Percentiles rank a stretch among this genome's conserved stretches.
Evolutionary conservation across 2,888 invertebrate genomes (phyloP).

Genomic region (Ophion obscuratus): DNA sequence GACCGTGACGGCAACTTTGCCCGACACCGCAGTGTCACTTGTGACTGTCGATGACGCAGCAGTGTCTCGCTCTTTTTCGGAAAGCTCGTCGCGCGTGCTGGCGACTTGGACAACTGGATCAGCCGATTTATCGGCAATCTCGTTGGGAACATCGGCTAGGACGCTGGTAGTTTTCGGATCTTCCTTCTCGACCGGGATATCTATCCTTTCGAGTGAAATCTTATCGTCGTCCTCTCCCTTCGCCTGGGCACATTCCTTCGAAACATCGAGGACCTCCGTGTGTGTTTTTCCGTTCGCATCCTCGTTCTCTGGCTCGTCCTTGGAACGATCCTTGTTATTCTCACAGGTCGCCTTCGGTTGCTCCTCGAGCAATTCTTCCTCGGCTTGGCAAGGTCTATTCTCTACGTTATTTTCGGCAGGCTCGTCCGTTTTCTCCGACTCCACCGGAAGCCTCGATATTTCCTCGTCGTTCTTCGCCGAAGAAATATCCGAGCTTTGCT

Average conservation of each 20-base stretch:
- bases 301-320: constrained; percentile 26
- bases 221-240: constrained; percentile 7
- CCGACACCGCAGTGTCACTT: constrained; percentile 33
- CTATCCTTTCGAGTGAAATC: constrained; percentile 17
- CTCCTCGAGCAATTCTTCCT: constrained; percentile 44
- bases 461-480: constrained; percentile 22
- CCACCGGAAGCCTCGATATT: constrained; percentile 76
- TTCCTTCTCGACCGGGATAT: neutral
- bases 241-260: constrained; percentile 16
- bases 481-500: constrained; percentile 38
- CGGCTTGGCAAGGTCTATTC: constrained; percentile 2
- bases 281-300: constrained; percentile 32
- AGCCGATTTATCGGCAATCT: constrained; percentile 18
- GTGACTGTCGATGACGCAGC: constrained; percentile 1
- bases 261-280: constrained; percentile 15
- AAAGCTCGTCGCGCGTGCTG: neutral
- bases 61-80: constrained; percentile 31
- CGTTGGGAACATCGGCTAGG: neutral
- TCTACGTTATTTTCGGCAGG: neutral
- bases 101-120: constrained; percentile 7
- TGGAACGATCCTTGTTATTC: constrained; percentile 40
- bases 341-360: constrained; percentile 30
- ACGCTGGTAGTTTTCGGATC: constrained; percentile 27
- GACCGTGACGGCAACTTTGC: constrained; percentile 12
- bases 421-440: neutral